phyloP scores from a whole-genome alignment of 2,888 invertebrate species.

The Drosophila cyrtoloma region DNA sequence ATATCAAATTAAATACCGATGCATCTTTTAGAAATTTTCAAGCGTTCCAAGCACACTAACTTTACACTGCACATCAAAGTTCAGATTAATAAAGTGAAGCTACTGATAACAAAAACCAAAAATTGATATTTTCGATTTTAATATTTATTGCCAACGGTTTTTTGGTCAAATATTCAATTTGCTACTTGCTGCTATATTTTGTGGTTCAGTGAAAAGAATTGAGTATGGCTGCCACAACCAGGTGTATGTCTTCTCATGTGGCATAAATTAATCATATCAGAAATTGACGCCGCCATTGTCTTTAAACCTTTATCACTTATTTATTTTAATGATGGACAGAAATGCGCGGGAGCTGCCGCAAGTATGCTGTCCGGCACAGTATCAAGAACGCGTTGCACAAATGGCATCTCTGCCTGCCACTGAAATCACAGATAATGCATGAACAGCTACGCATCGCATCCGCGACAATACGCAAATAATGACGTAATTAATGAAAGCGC shows the following conservation, averaged over 20 bases:
- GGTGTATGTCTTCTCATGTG: conserved; percentile 51
- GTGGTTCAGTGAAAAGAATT: conserved; percentile 46
- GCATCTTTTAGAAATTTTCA: conserved; percentile 40
- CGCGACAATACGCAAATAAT: conserved; percentile 73
- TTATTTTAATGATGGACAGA: conserved; percentile 65
- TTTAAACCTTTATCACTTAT: conserved; percentile 59
- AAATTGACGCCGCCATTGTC: conserved; percentile 43
- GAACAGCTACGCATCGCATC: conserved; percentile 18
- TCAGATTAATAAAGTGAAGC: neutral
- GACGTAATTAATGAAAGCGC: conserved; percentile 71
- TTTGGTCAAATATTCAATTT: neutral
- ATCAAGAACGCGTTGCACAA: conserved; percentile 22
- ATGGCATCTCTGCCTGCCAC: conserved; percentile 35
- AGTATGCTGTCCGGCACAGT: conserved; percentile 25
- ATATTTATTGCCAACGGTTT: neutral
- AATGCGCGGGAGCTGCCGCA: conserved; percentile 46
- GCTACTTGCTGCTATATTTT: neutral
- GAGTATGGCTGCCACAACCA: conserved; percentile 3
- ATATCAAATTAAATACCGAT: conserved; percentile 63
- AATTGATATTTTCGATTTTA: neutral
- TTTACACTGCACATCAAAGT: conserved; percentile 17
- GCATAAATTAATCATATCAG: conserved; percentile 69
- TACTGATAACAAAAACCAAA: too few species aligned
- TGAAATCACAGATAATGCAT: conserved; percentile 55
- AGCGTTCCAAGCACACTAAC: neutral